These are phyloP conservation scores for Atta texana DNA, from an alignment of 1,140 invertebrate species.

Conservation along the genomic window DNA sequence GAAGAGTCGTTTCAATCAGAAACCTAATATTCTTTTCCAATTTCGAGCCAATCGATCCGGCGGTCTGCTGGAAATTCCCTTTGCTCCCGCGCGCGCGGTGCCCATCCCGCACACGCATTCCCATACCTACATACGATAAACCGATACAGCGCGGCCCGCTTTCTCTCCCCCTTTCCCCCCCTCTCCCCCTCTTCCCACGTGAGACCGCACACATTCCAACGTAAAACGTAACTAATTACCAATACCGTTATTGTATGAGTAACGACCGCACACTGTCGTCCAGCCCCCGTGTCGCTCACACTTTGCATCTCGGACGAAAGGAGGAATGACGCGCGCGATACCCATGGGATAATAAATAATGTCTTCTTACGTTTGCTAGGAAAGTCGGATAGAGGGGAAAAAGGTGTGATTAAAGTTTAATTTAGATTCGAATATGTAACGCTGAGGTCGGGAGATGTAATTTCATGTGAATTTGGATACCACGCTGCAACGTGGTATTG, in stretches of 20 bases:
- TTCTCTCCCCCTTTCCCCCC: conserved; percentile 32
- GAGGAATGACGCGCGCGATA: background rate
- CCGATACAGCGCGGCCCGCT: conserved; percentile 64
- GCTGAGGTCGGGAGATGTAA: conserved; percentile 35
- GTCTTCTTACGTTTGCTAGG: conserved; percentile 23
- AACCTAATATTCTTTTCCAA: conserved; percentile 81
- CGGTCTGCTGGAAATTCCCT: conserved; percentile 82
- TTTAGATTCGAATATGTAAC: conserved; percentile 43
- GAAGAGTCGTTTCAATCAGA: conserved; percentile 78
- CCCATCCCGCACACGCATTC: conserved; percentile 63
- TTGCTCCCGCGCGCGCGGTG: conserved; percentile 52
- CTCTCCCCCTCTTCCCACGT: conserved; percentile 43
- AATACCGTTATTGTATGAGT: conserved; percentile 72
- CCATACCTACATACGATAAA: conserved; percentile 69
- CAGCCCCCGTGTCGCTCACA: background rate
- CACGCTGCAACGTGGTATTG: conserved; percentile 41
- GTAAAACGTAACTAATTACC: conserved; percentile 73
- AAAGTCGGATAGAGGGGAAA: too few species aligned
- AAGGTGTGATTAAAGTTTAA: conserved; percentile 37
- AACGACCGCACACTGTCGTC: conserved; percentile 45
- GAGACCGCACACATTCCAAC: conserved; percentile 67
- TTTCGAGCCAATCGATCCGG: conserved; percentile 80
- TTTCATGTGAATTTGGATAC: conserved; percentile 58
- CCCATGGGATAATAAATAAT: background rate
- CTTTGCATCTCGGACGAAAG: conserved; percentile 3